Base-by-base conservation (phyloP, 1,140 invertebrate genomes). In the Globodera ellingtonae region DNA sequence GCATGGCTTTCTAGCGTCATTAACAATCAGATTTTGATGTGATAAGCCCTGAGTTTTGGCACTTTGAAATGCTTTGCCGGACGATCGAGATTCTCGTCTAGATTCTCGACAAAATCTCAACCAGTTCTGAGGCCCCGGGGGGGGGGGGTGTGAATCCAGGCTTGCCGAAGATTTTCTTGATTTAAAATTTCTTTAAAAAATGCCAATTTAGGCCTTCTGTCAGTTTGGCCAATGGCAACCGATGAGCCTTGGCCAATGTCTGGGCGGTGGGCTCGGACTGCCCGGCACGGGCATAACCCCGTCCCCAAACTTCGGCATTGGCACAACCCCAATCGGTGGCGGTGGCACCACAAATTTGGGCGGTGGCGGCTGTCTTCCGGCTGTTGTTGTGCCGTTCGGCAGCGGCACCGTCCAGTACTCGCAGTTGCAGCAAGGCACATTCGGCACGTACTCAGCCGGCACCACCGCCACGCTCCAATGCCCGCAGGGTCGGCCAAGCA, bases 401-500 rank as follows among this genome's bases (percentile, higher is more conserved):
- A 8, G 47, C 50, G 46, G 65, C 56, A 75, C 47, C 56, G 73
- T 75, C 73, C 56, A 75, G 3, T 75, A 56, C 46, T 75, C n/a
- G 56, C 56, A 62, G 65, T 15, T 18, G 65, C 73, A 15, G 50
- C 65, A 62, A 15, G 56, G 18, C 73, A 21, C 35, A 10, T 48
- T 75, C 35, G 73, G 48, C 73, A 56, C 35, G 18, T 75, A 75
- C 18, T 7, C 73, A 9, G 35, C 73, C 3, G 73, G 73, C 15
- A 77, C 75, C 6, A 77, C n/a, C 24, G 75, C 75, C 21, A 67
- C 75, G 13, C 48, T 77, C 5, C 52, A 50, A 9, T 77, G 75
- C 69, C 9, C 10, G 24, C 69, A 65, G 46, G 75, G 73, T 75
- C 44, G 50, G 18, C 6, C 50, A 75, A 7, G 18, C 18, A n/a